Percentiles rank a stretch among this genome's conserved stretches.
These are phyloP conservation scores for Macroramphosus scolopax DNA, from an alignment of 2,797 vertebrate species.

Conservation along the genomic window DNA sequence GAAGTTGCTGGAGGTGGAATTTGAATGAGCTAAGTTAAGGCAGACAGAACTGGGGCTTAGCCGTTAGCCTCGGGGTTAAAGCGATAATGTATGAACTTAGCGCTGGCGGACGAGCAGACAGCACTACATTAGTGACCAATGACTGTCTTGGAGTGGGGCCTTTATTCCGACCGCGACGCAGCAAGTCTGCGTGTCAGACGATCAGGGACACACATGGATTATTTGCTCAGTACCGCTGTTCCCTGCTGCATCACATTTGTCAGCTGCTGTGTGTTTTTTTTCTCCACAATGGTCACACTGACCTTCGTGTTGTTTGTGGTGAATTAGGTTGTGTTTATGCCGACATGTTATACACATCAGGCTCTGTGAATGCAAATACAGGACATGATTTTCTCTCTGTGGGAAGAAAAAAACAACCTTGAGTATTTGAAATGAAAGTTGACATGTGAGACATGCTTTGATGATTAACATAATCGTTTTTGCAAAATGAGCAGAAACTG, in stretches of 20 bases:
- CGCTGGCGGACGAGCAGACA: constrained; percentile 48
- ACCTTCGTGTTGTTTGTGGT: constrained; percentile 40
- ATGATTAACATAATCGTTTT: constrained; percentile 8
- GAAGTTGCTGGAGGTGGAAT: constrained; percentile 56
- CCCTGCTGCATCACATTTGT: constrained; percentile 24
- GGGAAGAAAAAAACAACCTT: constrained; percentile 17
- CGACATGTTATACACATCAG: constrained; percentile 37
- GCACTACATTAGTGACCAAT: constrained; percentile 59
- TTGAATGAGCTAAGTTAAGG: constrained; percentile 67
- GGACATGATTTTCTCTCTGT: constrained; percentile 3
- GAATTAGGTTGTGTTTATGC: constrained; percentile 39
- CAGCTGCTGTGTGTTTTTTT: constrained; percentile 13
- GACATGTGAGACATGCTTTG: background rate
- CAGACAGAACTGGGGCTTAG: constrained; percentile 75
- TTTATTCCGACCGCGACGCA: constrained; percentile 27
- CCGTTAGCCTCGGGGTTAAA: constrained; percentile 69
- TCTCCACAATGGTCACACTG: constrained; percentile 19
- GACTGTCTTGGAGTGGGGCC: constrained; percentile 34
- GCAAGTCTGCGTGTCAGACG: constrained; percentile 30
- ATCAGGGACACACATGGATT: constrained; percentile 31
- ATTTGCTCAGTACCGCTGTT: constrained; percentile 16
- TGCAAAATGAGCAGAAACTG: background rate
- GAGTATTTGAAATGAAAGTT: constrained; percentile 18
- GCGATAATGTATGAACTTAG: constrained; percentile 74
- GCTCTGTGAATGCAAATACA: constrained; percentile 25